A percentile compares a stretch with the other conserved stretches of the same genome.
Conservation (phyloP, 2,888 invertebrate genomes). For the Pilophorus perplexus region DNA sequence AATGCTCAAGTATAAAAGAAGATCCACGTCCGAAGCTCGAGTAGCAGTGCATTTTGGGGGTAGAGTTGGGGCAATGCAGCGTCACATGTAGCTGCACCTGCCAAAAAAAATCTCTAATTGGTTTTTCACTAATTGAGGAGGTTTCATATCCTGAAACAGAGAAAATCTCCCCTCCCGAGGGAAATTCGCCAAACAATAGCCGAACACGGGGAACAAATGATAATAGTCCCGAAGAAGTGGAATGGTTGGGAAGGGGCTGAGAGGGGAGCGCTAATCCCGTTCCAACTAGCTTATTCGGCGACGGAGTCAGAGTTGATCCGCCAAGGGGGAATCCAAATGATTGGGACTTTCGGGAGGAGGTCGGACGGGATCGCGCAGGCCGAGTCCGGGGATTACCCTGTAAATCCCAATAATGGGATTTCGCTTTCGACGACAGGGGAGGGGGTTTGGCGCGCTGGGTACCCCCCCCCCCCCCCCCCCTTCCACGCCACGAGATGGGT, state of each 20-base stretch:
- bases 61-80: no score
- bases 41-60: no score
- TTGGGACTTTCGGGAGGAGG: slow-evolving; percentile 12
- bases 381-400: slow-evolving; percentile 20
- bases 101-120: no score
- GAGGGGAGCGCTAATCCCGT: neutral
- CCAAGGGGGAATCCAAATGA: slow-evolving; percentile 21
- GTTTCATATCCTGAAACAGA: no score
- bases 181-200: slow-evolving; percentile 1
- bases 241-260: no score
- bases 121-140: no score
- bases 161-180: neutral
- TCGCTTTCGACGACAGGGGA: no score
- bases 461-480: neutral
- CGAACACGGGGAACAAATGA: slow-evolving; percentile 11
- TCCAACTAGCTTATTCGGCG: slow-evolving; percentile 25
- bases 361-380: neutral
- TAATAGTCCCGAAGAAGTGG: slow-evolving; percentile 5
- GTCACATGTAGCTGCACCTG: no score
- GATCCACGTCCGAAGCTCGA: no score
- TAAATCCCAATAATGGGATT: slow-evolving; percentile 36
- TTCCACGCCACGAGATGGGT: no score
- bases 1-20: no score
- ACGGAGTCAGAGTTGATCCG: slow-evolving; percentile 33
- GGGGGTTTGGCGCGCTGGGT: neutral